Base-by-base conservation (phyloP, 2,888 invertebrate species). In the Panzeria rudis region DNA sequence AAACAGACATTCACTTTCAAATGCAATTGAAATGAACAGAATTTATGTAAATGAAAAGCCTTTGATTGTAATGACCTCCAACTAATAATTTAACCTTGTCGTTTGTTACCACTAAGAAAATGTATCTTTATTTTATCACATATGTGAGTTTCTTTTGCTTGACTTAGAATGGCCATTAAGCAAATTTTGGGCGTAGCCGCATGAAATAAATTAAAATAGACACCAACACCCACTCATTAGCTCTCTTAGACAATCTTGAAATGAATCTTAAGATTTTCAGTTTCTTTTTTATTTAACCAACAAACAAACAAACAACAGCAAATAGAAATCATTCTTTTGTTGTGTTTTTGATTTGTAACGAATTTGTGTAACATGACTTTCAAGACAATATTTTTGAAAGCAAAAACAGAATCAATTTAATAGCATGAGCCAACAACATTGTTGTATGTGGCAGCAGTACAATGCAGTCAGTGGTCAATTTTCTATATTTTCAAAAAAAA, bases 81-180 rank as follows among this genome's bases (percentile, higher is more conserved):
- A 82, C 73, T 54, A 71, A 75, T 71, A 3, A 44, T 35, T 78
- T 75, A 79, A 85, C 85, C 82, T 85, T 85, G 82, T 68, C 62
- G 15, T n/a, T n/a, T n/a, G n/a, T 20, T 7, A 8, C 13, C 23
- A 3, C 5, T 25, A 20, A 25, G 5, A 23, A 15, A 11, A 11
- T 15, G 54, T 72, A 29, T 54, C 52, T 41, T 59, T 50, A 25
- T 0, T 6, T 66, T 15, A 2, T 13, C 32, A 25, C 41, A 23
- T 56, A 32, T 56, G 76, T 68, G 32, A 13, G 7, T 66, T 23
- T 56, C 23, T 9, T 66, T 20, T n/a, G 32, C n/a, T 29, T 38
- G 17, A 32, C 20, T 64, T 47, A 29, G 73, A 75, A 54, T 69
- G 64, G 54, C 68, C 50, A 54, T 78, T 62, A 52, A 73, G 56